A percentile compares a stretch with the other conserved stretches of the same genome.
Evolutionary conservation across 1,140 invertebrate species (phyloP).

Genomic region (Cotesia glomerata): DNA sequence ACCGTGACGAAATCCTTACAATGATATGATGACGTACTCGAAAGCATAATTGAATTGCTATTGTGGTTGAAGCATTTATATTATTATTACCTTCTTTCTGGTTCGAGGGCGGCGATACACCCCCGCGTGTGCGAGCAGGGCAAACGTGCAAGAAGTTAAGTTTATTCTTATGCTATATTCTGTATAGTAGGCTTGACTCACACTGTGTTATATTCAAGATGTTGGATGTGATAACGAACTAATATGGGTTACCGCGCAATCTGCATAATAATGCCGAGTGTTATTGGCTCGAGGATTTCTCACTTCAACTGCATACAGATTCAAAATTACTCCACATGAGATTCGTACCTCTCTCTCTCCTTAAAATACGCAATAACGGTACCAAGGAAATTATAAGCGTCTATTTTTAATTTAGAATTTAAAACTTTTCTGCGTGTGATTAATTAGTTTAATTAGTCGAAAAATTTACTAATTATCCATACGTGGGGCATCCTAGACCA

Average conservation of each 20-base stretch:
- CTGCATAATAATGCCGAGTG: slow-evolving; percentile 60
- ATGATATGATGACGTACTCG: slow-evolving; percentile 27
- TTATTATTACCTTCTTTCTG: not conserved
- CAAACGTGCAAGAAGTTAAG: not conserved
- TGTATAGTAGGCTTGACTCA: not conserved
- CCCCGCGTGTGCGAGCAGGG: not conserved
- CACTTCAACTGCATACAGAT: slow-evolving; percentile 61
- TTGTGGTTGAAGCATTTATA: slow-evolving; percentile 16
- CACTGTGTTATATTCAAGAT: slow-evolving; percentile 51
- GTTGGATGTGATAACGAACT: slow-evolving; percentile 60
- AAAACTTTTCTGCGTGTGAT: too few species aligned
- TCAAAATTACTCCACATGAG: slow-evolving; percentile 56
- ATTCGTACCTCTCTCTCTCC: not conserved
- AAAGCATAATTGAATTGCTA: slow-evolving; percentile 28
- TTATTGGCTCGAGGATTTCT: slow-evolving; percentile 59
- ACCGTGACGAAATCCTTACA: slow-evolving; percentile 31
- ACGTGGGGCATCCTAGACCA: too few species aligned
- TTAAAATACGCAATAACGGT: too few species aligned
- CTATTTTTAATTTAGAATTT: too few species aligned
- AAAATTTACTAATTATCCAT: too few species aligned
- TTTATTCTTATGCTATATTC: not conserved
- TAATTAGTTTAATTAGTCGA: too few species aligned
- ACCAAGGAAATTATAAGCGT: too few species aligned
- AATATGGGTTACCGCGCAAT: slow-evolving; percentile 61
- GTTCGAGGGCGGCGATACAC: not conserved